Evolutionary conservation across 1,140 invertebrate species (phyloP).

Genomic region (Asobara japonica): DNA sequence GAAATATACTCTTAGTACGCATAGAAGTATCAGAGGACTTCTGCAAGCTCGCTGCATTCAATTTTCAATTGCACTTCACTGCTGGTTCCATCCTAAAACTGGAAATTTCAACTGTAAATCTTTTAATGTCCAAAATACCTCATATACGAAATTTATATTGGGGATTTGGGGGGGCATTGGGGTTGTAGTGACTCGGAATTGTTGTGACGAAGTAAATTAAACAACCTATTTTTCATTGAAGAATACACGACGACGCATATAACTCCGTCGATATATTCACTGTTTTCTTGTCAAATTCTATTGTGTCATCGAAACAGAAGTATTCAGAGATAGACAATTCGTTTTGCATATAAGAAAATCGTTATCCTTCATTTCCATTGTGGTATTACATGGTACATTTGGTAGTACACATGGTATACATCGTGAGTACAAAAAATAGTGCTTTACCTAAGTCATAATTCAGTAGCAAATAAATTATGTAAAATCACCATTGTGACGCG

Average conservation of each 20-base stretch:
- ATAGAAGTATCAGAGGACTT: no score
- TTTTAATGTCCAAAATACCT: no score
- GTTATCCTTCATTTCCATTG: not conserved
- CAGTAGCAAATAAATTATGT: not conserved
- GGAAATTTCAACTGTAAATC: no score
- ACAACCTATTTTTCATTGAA: not conserved
- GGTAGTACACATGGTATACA: no score
- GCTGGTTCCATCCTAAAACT: no score
- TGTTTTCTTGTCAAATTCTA: not conserved
- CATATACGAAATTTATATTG: no score
- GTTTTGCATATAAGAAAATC: not conserved
- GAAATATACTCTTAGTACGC: no score
- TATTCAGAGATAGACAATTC: not conserved
- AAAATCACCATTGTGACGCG: not conserved
- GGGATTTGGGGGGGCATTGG: no score
- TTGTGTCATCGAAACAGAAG: not conserved
- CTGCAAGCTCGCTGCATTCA: not conserved
- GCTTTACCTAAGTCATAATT: not conserved
- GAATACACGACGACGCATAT: not conserved
- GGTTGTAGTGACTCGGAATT: no score
- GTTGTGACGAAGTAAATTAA: no score
- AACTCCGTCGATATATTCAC: not conserved
- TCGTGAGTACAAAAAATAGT: constrained; percentile 38
- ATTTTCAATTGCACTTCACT: no score
- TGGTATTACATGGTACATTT: not conserved